phyloP scores from a whole-genome alignment of 2,888 invertebrate genomes.

The Patella pellucida region DNA sequence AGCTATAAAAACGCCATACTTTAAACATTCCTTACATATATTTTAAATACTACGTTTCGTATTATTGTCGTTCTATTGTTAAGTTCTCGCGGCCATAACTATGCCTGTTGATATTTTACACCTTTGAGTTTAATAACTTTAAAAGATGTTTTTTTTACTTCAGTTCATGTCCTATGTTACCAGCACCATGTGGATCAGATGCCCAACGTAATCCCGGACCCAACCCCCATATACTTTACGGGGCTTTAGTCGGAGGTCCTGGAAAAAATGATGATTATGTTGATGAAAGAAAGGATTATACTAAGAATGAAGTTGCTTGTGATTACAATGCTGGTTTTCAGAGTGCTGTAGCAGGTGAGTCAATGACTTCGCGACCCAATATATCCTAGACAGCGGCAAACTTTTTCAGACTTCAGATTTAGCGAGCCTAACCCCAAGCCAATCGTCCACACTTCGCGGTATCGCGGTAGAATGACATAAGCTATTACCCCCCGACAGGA shows the following conservation, averaged over 20 bases:
- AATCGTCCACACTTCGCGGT: too few species aligned
- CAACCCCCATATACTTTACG: slow-evolving; percentile 48
- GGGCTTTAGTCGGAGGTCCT: slow-evolving; percentile 55
- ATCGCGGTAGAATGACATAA: too few species aligned
- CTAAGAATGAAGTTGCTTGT: slow-evolving; percentile 47
- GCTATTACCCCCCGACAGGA: too few species aligned
- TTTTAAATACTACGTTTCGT: too few species aligned
- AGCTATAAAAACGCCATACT: too few species aligned
- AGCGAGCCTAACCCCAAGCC: too few species aligned
- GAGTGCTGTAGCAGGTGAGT: slow-evolving; percentile 46
- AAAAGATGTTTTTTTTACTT: neutral
- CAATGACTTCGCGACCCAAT: too few species aligned
- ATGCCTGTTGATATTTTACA: neutral
- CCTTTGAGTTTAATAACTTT: neutral
- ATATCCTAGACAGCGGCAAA: too few species aligned
- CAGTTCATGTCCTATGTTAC: slow-evolving; percentile 43
- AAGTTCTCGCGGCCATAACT: too few species aligned
- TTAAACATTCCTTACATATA: too few species aligned
- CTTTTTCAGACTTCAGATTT: too few species aligned
- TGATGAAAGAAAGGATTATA: slow-evolving; percentile 44
- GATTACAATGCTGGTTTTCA: slow-evolving; percentile 56
- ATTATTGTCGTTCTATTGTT: too few species aligned
- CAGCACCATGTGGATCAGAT: slow-evolving; percentile 37
- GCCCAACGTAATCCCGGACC: slow-evolving; percentile 26
- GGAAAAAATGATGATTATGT: slow-evolving; percentile 40